A percentile compares a stretch with the other conserved stretches of the same genome.
Evolutionary conservation across 1,140 invertebrate species (phyloP).

Genomic region (Pseudomyrmex gracilis): DNA sequence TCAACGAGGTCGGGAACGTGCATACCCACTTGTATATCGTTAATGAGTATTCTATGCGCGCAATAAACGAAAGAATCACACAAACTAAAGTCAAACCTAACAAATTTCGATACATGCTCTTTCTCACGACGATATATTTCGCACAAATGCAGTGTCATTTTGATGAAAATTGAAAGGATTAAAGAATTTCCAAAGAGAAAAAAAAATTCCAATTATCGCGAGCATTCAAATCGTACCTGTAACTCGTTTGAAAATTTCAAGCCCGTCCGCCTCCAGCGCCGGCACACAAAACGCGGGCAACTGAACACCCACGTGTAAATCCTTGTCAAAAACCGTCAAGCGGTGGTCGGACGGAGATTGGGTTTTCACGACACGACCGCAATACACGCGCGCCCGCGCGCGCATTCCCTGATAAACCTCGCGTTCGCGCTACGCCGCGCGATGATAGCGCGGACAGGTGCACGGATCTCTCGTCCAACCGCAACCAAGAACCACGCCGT

Average conservation of each 20-base stretch:
- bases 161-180: too few species aligned
- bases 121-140: too few species aligned
- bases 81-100: too few species aligned
- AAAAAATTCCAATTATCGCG: background rate
- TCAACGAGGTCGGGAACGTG: background rate
- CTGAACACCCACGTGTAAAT: background rate
- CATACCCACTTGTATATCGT: too few species aligned
- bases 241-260: background rate
- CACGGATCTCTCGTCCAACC: slow-evolving; percentile 41
- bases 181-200: background rate
- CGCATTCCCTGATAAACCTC: background rate
- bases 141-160: too few species aligned
- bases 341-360: background rate
- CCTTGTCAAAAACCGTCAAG: background rate
- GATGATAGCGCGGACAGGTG: slow-evolving; percentile 11
- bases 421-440: slow-evolving; percentile 31
- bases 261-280: background rate
- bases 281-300: background rate
- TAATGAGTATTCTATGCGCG: too few species aligned
- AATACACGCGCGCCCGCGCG: background rate
- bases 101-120: too few species aligned
- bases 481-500: slow-evolving; percentile 77
- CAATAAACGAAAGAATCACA: too few species aligned
- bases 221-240: too few species aligned
- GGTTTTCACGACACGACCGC: slow-evolving; percentile 35